Evolutionary conservation across 2,888 invertebrate species (phyloP).

Genomic region (Dermolepida albohirtum): DNA sequence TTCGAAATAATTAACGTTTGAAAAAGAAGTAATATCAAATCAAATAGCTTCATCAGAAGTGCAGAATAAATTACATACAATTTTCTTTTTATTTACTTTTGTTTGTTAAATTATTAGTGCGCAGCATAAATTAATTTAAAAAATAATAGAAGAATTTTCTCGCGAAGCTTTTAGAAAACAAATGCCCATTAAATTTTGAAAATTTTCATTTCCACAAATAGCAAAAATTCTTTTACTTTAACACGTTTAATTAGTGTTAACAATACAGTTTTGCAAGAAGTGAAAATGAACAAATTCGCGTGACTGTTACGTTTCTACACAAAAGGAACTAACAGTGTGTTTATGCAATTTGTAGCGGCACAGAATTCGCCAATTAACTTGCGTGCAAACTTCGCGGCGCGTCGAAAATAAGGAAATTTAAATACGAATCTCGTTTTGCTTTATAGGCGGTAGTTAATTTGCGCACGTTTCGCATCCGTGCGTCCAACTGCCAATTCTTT

Average conservation of each 20-base stretch:
- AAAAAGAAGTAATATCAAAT: too few species aligned
- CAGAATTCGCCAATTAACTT: slow-evolving; percentile 34
- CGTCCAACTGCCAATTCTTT: slow-evolving; percentile 23
- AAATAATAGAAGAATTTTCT: too few species aligned
- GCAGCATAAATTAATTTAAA: too few species aligned
- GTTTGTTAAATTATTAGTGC: too few species aligned
- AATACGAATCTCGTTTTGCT: slow-evolving; percentile 35
- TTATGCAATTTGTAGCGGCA: slow-evolving; percentile 28
- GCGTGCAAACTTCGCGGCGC: slow-evolving; percentile 6
- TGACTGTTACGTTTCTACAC: slow-evolving; percentile 6
- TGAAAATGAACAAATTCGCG: slow-evolving; percentile 1
- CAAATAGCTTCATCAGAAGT: too few species aligned
- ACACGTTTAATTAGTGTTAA: slow-evolving; percentile 5
- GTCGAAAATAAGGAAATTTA: slow-evolving; percentile 38
- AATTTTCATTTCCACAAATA: too few species aligned
- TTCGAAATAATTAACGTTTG: too few species aligned
- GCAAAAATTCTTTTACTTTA: too few species aligned
- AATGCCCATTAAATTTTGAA: too few species aligned
- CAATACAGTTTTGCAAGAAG: slow-evolving; percentile 8
- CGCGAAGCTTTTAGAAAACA: too few species aligned
- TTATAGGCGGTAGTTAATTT: slow-evolving; percentile 36
- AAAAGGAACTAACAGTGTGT: slow-evolving; percentile 26
- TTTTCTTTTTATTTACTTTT: too few species aligned
- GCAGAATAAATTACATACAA: too few species aligned
- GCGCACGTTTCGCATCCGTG: slow-evolving; percentile 37